Evolutionary conservation across 2,113 vertebrate species (phyloP).

Genomic region (Bettongia penicillata): DNA sequence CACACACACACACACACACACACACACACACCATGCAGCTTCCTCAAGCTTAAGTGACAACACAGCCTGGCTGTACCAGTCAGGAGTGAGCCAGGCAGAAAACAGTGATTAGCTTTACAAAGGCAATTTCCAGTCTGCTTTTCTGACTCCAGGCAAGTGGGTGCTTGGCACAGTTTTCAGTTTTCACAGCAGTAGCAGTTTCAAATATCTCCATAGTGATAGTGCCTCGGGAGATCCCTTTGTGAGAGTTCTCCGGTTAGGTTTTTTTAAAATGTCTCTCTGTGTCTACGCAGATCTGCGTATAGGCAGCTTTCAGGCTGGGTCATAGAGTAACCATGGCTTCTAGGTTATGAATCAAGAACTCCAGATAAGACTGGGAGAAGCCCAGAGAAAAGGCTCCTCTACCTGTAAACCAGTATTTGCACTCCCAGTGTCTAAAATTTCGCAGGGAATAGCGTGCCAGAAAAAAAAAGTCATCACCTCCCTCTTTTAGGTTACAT

Average conservation of each 20-base stretch:
- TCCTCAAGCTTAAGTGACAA: neutral
- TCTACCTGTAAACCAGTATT: neutral
- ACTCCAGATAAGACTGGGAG: neutral
- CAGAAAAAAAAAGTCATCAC: neutral
- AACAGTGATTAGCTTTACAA: conserved; percentile 75
- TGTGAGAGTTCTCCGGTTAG: conserved; percentile 49
- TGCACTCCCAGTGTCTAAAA: neutral
- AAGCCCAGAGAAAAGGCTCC: neutral
- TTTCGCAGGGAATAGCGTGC: neutral
- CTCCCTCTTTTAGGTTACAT: neutral
- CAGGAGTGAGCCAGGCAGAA: conserved; percentile 18
- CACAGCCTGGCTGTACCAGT: conserved; percentile 9
- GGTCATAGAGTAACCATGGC: neutral
- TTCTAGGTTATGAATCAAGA: neutral
- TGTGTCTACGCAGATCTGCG: conserved; percentile 21
- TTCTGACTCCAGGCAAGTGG: conserved; percentile 60
- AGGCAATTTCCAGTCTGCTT: conserved; percentile 64
- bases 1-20: neutral
- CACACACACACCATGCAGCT: too few relatives aligned
- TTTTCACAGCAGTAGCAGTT: conserved; percentile 68
- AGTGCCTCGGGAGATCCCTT: conserved; percentile 61
- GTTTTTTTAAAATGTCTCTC: conserved; percentile 52
- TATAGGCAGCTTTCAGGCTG: conserved; percentile 35
- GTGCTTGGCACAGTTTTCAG: conserved; percentile 60
- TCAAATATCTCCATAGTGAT: conserved; percentile 31